phyloP scores from a whole-genome alignment of 1,140 invertebrate species.

The Armadillidium nasatum region DNA sequence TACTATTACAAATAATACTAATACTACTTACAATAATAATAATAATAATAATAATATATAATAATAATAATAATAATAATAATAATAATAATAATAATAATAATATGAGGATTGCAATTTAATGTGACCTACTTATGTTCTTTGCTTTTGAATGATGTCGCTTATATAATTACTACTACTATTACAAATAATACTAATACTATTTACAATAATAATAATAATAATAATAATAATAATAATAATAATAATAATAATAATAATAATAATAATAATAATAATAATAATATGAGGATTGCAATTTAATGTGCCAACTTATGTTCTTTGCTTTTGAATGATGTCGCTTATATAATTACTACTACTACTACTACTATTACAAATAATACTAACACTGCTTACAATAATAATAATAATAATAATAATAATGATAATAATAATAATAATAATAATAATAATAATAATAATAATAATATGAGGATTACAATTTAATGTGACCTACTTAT shows the following conservation, averaged over 20 bases:
- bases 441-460: not conserved
- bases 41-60: not conserved
- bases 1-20: not conserved
- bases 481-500: too few relatives aligned
- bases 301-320: not conserved
- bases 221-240: not conserved
- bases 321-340: too few relatives aligned
- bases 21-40: too few relatives aligned
- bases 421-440: not conserved
- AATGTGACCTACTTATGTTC: too few relatives aligned
- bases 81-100: not conserved
- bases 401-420: not conserved
- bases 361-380: not conserved
- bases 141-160: too few relatives aligned
- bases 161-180: slow-evolving; percentile 11
- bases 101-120: too few relatives aligned
- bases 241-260: not conserved
- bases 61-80: not conserved
- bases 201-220: not conserved
- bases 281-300: not conserved
- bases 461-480: too few relatives aligned
- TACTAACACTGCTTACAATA: not conserved
- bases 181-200: not conserved
- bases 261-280: not conserved
- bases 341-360: slow-evolving; percentile 1